Base-by-base conservation (phyloP, 1,140 invertebrate genomes). In the Drosophila funebris region DNA sequence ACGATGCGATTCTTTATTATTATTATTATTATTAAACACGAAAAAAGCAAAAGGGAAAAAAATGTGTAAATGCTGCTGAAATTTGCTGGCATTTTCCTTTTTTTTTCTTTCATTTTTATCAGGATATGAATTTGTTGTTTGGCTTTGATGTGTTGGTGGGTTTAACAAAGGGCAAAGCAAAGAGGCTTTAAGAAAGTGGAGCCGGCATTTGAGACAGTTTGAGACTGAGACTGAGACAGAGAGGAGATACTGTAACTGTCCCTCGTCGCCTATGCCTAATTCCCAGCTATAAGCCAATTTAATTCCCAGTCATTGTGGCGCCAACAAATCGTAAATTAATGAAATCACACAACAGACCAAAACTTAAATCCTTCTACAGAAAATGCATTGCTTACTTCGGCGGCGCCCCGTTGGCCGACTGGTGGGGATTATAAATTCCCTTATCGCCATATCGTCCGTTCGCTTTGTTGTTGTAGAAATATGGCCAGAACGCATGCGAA, bases 241-340 rank as follows among this genome's bases (percentile, higher is more conserved):
- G 16, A 6, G 64, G n/a, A 46, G n/a, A 16, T 41, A 41, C 37
- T 18, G 6, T 37, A 52, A 36, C 18, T 67, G 58, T 36, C 58
- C 39, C 69, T 56, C 27, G 39, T 37, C 14, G 56, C n/a, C 22
- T 50, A 48, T 56, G 73, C 75, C 56, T 67, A 78, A 81, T 78
- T 50, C 68, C 68, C 44, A 44, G 18, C 24, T 60, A 56, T 87
- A 87, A 87, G 82, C 83, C 78, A 87, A 87, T 85, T 85, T 85
- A 85, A 85, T 82, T 87, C 78, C 14, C 61, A 88, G 82, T 43
- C 78, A 33, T 39, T 13, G 60, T 61, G 82, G 78, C 82, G 82
- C 78, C 83, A 13, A 29, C 44, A 77, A 67, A 78, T 87, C 83
- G 83, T 87, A 87, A 87, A 87, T 87, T 87, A 87, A 83, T 88